Percentiles rank a stretch among this genome's conserved stretches.
Evolutionary conservation across 2,888 invertebrate genomes (phyloP).

Genomic region (Macaria notata): DNA sequence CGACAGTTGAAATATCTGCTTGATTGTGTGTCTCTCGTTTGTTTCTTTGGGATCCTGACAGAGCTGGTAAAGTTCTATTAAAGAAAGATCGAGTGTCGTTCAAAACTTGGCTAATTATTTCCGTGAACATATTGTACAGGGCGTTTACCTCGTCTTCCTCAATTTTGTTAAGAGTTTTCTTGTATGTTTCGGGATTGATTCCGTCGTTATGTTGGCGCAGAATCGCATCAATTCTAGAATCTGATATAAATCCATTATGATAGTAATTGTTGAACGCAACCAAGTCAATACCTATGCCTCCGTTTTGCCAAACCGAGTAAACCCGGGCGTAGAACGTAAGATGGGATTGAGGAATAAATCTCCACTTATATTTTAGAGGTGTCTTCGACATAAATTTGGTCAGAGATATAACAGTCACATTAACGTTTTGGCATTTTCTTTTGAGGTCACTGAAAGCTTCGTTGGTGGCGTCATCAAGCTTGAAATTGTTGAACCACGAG

Average conservation of each 20-base stretch:
- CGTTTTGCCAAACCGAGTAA: slow-evolving; percentile 79
- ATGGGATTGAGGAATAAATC: slow-evolving; percentile 61
- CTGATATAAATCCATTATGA: slow-evolving; percentile 39
- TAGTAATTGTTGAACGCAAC: slow-evolving; percentile 47
- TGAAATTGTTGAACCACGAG: slow-evolving; percentile 31
- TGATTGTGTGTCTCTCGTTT: slow-evolving; percentile 45
- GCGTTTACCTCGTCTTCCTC: slow-evolving; percentile 56
- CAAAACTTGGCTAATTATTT: slow-evolving; percentile 49
- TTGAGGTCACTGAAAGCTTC: slow-evolving; percentile 53
- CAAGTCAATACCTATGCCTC: slow-evolving; percentile 74
- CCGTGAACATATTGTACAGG: slow-evolving; percentile 47
- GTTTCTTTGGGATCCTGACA: slow-evolving; percentile 45
- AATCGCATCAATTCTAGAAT: slow-evolving; percentile 51
- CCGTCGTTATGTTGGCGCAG: slow-evolving; percentile 67
- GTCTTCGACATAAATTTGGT: slow-evolving; percentile 74
- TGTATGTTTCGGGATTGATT: slow-evolving; percentile 54
- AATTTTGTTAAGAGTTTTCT: slow-evolving; percentile 48
- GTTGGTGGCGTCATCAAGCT: slow-evolving; percentile 43
- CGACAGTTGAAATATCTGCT: slow-evolving; percentile 16
- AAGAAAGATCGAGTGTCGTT: slow-evolving; percentile 55
- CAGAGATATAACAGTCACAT: slow-evolving; percentile 58
- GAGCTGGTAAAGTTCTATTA: slow-evolving; percentile 40
- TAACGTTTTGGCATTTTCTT: slow-evolving; percentile 63
- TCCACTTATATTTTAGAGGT: slow-evolving; percentile 76
- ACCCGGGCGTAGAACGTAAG: slow-evolving; percentile 77